A percentile compares a stretch with the other conserved stretches of the same genome.
These are phyloP conservation scores for Seriola quinqueradiata DNA, from an alignment of 2,113 vertebrate species.

Conservation along the genomic window DNA sequence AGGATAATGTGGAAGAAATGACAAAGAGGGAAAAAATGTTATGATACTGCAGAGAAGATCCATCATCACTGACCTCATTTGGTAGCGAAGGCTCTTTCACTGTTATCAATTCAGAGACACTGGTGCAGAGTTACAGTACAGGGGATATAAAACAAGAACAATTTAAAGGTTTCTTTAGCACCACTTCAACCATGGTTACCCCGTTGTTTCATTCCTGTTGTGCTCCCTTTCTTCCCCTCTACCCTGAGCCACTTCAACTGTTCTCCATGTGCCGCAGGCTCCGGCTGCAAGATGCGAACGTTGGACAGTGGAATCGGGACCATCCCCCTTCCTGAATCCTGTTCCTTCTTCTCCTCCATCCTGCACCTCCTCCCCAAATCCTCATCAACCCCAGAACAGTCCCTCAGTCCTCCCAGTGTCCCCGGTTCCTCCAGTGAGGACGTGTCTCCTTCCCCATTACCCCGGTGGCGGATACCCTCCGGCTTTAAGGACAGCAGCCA, in stretches of 20 bases:
- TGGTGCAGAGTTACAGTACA: conserved; percentile 1
- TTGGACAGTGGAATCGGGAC: conserved; percentile 95
- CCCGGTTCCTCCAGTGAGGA: conserved; percentile 71
- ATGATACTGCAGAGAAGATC: conserved; percentile 14
- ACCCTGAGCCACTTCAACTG: conserved; percentile 58
- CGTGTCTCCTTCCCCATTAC: conserved; percentile 73
- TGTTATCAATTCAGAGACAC: conserved; percentile 15
- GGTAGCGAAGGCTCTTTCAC: conserved; percentile 1
- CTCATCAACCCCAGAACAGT: conserved; percentile 78
- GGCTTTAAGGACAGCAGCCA: conserved; percentile 72
- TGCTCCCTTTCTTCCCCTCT: conserved; percentile 20
- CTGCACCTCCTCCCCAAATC: conserved; percentile 84
- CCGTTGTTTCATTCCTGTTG: conserved; percentile 51
- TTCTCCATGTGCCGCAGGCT: conserved; percentile 86
- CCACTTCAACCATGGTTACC: conserved; percentile 72
- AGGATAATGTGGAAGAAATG: conserved; percentile 10
- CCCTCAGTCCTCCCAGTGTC: conserved; percentile 77
- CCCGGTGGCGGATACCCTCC: conserved; percentile 81
- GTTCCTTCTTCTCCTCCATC: conserved; percentile 85
- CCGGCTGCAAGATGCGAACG: conserved; percentile 92
- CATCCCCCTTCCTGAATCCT: conserved; percentile 92
- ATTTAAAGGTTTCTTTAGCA: conserved; percentile 20
- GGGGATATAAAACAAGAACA: background rate
- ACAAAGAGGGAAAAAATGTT: conserved; percentile 19
- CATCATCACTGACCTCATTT: conserved; percentile 9